A percentile compares a stretch with the other conserved stretches of the same genome.
phyloP scores from a whole-genome alignment of 2,797 vertebrate genomes.

The Hylomyscus alleni region DNA sequence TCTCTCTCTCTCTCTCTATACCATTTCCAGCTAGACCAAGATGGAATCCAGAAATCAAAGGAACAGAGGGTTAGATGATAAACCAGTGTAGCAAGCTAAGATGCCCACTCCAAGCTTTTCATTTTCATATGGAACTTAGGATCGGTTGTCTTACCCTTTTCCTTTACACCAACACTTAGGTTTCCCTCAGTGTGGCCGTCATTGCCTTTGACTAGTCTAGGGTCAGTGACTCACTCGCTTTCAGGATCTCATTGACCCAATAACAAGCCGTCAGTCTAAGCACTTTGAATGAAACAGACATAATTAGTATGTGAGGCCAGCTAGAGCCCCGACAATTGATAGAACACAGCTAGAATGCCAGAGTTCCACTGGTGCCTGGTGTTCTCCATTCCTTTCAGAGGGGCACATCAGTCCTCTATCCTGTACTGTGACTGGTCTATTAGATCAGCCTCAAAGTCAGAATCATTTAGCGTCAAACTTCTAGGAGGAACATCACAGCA shows the following conservation, averaged over 20 bases:
- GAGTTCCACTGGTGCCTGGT: too few relatives aligned
- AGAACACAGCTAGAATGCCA: neutral
- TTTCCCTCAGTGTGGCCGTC: neutral
- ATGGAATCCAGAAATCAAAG: neutral
- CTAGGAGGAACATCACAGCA: conserved; percentile 25
- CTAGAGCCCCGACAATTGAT: neutral
- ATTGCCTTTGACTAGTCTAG: neutral
- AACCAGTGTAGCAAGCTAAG: neutral
- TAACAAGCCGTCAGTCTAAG: neutral
- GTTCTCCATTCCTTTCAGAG: neutral
- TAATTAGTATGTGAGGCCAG: neutral
- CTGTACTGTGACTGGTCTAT: neutral
- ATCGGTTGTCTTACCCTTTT: neutral
- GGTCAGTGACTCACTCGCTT: neutral
- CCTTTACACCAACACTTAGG: neutral
- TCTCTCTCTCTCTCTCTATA: neutral
- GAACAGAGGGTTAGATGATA: neutral
- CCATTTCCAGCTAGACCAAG: neutral
- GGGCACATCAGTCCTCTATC: neutral
- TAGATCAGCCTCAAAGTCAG: conserved; percentile 36
- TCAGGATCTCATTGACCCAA: neutral
- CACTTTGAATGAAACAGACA: neutral
- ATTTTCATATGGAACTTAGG: conserved; percentile 11
- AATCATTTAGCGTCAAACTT: conserved; percentile 32
- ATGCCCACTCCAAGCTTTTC: neutral